Percentiles rank a stretch among this genome's conserved stretches.
Evolutionary conservation across 2,888 invertebrate species (phyloP).

Genomic region (Azorinus chamasolen): DNA sequence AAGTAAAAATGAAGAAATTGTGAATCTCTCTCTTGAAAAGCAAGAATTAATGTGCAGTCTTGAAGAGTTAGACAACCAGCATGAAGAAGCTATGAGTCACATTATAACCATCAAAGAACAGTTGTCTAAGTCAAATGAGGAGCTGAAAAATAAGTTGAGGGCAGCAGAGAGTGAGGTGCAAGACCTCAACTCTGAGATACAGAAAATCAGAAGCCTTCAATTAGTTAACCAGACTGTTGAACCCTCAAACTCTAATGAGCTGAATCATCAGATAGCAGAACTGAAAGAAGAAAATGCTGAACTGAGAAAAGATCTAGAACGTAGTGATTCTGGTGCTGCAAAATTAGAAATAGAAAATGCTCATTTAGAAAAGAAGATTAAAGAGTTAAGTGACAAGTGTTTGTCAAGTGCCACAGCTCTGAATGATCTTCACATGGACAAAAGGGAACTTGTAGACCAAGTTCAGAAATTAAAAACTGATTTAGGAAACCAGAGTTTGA

Average conservation of each 20-base stretch:
- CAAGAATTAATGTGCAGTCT: slow-evolving; percentile 88
- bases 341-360: slow-evolving; percentile 44
- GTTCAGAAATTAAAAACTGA: slow-evolving; percentile 64
- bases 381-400: slow-evolving; percentile 75
- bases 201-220: slow-evolving; percentile 45
- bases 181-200: slow-evolving; percentile 38
- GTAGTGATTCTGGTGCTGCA: slow-evolving; percentile 17
- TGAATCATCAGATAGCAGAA: slow-evolving; percentile 64
- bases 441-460: slow-evolving; percentile 75
- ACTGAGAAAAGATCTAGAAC: slow-evolving; percentile 47
- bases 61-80: slow-evolving; percentile 92
- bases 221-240: slow-evolving; percentile 56
- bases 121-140: slow-evolving; percentile 62
- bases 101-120: slow-evolving; percentile 73
- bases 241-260: slow-evolving; percentile 63
- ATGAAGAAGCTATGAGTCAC: slow-evolving; percentile 89
- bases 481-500: slow-evolving; percentile 62
- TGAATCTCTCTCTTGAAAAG: slow-evolving; percentile 69
- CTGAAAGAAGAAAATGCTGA: slow-evolving; percentile 62
- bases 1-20: slow-evolving; percentile 69
- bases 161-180: slow-evolving; percentile 38
- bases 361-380: slow-evolving; percentile 58
- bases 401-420: slow-evolving; percentile 76
- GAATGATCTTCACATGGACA: slow-evolving; percentile 84
- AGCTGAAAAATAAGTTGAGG: slow-evolving; percentile 46